Conservation (phyloP, 2,888 invertebrate species). For the Branchellion lobata region DNA sequence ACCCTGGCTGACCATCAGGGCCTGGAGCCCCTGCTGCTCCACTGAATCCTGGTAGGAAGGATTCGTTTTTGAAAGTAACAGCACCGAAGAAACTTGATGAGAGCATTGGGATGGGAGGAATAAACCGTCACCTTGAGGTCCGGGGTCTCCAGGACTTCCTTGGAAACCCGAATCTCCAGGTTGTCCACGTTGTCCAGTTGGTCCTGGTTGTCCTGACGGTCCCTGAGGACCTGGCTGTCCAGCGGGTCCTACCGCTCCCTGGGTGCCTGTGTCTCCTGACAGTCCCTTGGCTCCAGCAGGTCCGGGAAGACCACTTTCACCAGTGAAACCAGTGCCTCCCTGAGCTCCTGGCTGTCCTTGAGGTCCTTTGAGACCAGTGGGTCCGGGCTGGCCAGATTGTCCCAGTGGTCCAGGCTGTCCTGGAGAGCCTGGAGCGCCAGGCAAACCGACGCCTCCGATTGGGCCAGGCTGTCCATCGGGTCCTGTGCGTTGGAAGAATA, state of each 20-base stretch:
- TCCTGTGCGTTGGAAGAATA: background rate
- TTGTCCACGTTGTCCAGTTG: conserved; percentile 36
- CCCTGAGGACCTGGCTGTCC: conserved; percentile 37
- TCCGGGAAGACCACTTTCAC: conserved; percentile 49
- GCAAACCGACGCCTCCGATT: conserved; percentile 46
- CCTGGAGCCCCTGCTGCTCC: background rate
- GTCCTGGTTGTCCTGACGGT: conserved; percentile 35
- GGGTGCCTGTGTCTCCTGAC: conserved; percentile 24
- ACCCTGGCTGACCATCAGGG: background rate
- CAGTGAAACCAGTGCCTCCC: conserved; percentile 67
- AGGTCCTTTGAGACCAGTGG: conserved; percentile 42
- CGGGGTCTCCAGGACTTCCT: conserved; percentile 46
- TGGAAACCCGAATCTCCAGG: conserved; percentile 38
- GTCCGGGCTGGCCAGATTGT: conserved; percentile 44
- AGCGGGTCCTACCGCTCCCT: conserved; percentile 37
- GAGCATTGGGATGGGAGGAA: too few species aligned
- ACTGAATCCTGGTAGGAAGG: background rate
- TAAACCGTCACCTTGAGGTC: conserved; percentile 45
- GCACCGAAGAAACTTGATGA: too few species aligned
- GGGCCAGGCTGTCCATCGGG: conserved; percentile 42
- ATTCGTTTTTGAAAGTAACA: too few species aligned
- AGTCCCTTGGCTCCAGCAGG: conserved; percentile 41
- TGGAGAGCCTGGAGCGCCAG: conserved; percentile 47
- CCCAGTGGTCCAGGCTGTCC: conserved; percentile 45
- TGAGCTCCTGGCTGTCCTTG: conserved; percentile 30